Evolutionary conservation across 1,140 invertebrate species (phyloP).

Genomic region (Lerema accius): DNA sequence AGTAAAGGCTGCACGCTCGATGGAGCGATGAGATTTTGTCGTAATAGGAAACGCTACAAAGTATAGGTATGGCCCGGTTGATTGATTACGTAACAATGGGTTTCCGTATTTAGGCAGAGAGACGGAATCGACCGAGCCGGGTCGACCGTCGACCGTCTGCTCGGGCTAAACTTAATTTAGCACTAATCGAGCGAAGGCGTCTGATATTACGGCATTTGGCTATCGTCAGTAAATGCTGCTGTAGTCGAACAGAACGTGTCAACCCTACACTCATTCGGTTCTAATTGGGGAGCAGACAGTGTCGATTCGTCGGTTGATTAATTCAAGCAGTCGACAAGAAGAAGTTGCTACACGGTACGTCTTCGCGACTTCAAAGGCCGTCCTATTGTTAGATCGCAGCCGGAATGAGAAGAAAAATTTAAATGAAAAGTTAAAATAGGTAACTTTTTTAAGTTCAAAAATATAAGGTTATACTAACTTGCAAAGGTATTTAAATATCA

Average conservation of each 20-base stretch:
- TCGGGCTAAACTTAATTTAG: conserved; percentile 40
- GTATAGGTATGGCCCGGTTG: conserved; percentile 6
- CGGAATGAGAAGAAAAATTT: neutral
- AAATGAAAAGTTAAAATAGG: no score
- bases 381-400: conserved; percentile 3
- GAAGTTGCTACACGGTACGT: conserved; percentile 26
- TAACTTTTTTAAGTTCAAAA: no score
- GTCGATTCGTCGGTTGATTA: conserved; percentile 27
- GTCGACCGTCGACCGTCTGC: conserved; percentile 14
- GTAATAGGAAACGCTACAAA: conserved; percentile 6
- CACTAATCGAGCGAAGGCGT: conserved; percentile 34
- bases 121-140: conserved; percentile 9
- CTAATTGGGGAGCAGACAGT: conserved; percentile 27
- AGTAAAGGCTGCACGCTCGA: neutral
- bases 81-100: conserved; percentile 23
- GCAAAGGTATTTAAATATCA: no score
- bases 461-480: no score
- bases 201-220: conserved; percentile 34
- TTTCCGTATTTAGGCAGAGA: conserved; percentile 20
- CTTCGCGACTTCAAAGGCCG: conserved; percentile 14
- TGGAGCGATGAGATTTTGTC: conserved; percentile 12
- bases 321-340: conserved; percentile 31
- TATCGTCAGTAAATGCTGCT: conserved; percentile 36
- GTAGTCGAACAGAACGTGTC: conserved; percentile 14
- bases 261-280: conserved; percentile 26